Conservation (phyloP, 2,797 vertebrate genomes). For the Amblyraja radiata region DNA sequence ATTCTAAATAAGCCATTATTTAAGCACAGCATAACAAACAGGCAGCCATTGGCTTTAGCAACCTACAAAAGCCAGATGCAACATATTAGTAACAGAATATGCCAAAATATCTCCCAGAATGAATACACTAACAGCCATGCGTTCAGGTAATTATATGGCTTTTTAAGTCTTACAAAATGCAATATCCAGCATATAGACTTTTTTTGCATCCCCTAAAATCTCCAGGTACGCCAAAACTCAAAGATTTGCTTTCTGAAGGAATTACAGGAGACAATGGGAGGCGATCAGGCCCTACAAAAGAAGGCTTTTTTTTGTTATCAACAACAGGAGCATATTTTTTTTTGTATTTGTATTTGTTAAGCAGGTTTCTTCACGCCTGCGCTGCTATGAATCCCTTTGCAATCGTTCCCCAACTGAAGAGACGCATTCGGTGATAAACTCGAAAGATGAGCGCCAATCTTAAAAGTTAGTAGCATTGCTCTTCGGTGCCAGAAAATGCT, state of each 20-base stretch:
- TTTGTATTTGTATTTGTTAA: constrained; percentile 11
- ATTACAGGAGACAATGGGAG: not conserved
- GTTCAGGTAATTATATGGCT: not conserved
- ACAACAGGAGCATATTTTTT: not conserved
- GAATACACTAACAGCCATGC: not conserved
- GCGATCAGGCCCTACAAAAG: not conserved
- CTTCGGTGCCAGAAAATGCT: not conserved
- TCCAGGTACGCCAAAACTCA: not conserved
- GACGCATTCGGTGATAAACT: not conserved
- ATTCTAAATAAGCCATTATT: not conserved
- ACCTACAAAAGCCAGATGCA: not conserved
- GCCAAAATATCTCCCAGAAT: not conserved
- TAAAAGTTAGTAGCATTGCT: not conserved
- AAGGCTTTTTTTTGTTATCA: not conserved
- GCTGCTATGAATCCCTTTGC: not conserved
- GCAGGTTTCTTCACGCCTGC: not conserved
- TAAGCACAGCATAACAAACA: not conserved
- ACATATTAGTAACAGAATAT: not conserved
- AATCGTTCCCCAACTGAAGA: not conserved
- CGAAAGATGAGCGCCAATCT: too few species aligned
- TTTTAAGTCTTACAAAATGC: not conserved
- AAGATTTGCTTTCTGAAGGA: not conserved
- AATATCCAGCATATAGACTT: not conserved
- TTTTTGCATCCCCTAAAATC: not conserved
- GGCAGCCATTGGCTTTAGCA: not conserved